Percentiles rank a stretch among this genome's conserved stretches.
These are phyloP conservation scores for Cremastobaeus sp. DNA, from an alignment of 2,888 invertebrate species.

Conservation along the genomic window DNA sequence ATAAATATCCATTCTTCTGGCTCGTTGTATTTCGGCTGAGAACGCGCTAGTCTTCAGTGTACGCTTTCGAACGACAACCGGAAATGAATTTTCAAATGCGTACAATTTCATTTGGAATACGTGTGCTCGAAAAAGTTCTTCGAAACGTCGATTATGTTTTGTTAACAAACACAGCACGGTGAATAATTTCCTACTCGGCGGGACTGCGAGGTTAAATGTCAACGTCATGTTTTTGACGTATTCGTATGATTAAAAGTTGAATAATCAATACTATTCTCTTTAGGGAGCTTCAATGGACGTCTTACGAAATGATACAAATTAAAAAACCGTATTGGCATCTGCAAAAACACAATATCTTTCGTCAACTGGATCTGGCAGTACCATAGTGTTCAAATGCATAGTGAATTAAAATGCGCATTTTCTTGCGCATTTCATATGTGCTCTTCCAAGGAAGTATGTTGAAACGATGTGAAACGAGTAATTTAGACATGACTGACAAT, in stretches of 20 bases:
- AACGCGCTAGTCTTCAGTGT: constrained; percentile 22
- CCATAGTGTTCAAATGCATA: too few relatives aligned
- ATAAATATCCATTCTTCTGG: constrained; percentile 26
- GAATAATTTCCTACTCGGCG: constrained; percentile 26
- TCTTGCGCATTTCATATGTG: too few relatives aligned
- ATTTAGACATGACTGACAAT: too few relatives aligned
- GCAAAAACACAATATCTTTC: too few relatives aligned
- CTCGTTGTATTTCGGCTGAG: constrained; percentile 9
- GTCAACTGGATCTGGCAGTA: too few relatives aligned
- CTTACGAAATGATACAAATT: too few relatives aligned
- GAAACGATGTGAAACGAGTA: too few relatives aligned
- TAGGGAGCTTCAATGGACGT: too few relatives aligned
- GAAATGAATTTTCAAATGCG: constrained; percentile 41
- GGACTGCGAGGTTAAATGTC: constrained; percentile 29
- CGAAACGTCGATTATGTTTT: constrained; percentile 29
- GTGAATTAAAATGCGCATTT: too few relatives aligned
- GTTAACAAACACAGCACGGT: constrained; percentile 26
- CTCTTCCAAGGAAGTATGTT: too few relatives aligned
- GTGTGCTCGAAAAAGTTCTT: constrained; percentile 30
- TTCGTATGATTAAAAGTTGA: too few relatives aligned
- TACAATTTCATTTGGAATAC: constrained; percentile 36
- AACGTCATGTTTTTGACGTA: constrained; percentile 11
- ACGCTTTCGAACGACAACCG: constrained; percentile 42
- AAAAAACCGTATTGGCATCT: constrained; percentile 3
- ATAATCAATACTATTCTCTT: too few relatives aligned